Evolutionary conservation across 2,888 invertebrate genomes (phyloP), one percentile per base, ranked within the genome.

Genomic region (Lingula anatina): DNA sequence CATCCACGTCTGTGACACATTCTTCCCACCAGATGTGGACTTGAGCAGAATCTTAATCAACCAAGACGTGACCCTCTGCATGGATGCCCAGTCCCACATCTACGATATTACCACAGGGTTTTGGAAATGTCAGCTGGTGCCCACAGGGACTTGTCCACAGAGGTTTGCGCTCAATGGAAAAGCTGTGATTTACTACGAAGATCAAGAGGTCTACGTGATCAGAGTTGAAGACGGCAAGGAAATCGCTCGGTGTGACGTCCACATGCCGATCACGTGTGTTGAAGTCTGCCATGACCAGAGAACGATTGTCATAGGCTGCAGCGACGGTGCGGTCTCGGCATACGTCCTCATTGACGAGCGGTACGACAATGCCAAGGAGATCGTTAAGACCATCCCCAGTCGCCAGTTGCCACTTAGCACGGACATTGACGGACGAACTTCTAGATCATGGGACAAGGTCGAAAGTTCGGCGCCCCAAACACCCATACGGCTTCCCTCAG

Each of bases 251-350:
- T 66, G 71, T 38, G 61, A 71, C 35, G 66, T 70, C 5, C 73
- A 73, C 48, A 61, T 65, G 3, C 49, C 57, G n/a, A 56, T 75
- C 26, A 62, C 65, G 25, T 57, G 51, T 37, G 35, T 70, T 5
- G 54, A 53, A 27, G 56, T 71, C 9, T 67, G 71, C 48, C 52
- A 60, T 15, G 72, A 76, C 51, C 62, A 71, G 7, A 56, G 67
- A 31, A 74, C 74, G 0, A 42, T 75, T 4, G 49, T 76, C 15
- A 60, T 71, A 3, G 76, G 75, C n/a, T 73, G 74, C 47, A 47
- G 50, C 4, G 72, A 73, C 49, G 76, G 76, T 0, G 60, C 68
- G 0, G 49, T 75, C 7, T 54, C 69, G 2, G 66, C 68, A 12
- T 71, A 71, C 52, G 65, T 71, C 5, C 48, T 75, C 20, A 57